Evolutionary conservation across 2,113 vertebrate genomes (phyloP), one percentile per base, ranked within the genome.

Genomic region (Melanostigma gelatinosum): DNA sequence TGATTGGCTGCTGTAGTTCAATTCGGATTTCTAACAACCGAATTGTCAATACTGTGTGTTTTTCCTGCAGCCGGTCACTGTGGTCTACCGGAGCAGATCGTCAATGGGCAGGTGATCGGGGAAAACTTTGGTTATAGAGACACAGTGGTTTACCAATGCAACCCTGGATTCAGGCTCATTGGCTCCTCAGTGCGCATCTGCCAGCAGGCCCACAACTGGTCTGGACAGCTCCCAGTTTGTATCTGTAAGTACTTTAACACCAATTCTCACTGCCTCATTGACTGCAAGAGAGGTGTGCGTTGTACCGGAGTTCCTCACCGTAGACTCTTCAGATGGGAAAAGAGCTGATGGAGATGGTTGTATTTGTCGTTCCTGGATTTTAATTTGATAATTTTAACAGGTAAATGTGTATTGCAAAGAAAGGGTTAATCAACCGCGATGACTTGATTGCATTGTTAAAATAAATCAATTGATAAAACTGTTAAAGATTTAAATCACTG

Each of bases 121-220:
- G 98, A 99, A 86, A 99, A 98, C 93, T 99, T 96, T 66, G 98
- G 98, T 0, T 99, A 99, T 29, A 94, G 98, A 92, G 98, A 99
- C 83, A 99, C 98, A 0, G 97, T 99, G 78, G 98, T 99, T 34
- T 99, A 99, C 88, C 98, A 99, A 52, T 99, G 98, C 89, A 99
- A 93, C 83, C 96, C 97, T 16, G 98, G 98, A 40, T 99, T 99
- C 91, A 94, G 97, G 3, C 87, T 99, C 77, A 97, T 99, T 77
- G 98, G 98, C 11, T 99, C 98, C 54, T 99, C 98, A 8, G 97
- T 99, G 34, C 92, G 97, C 38, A 98, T 99, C 73, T 99, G 98
- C 82, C 98, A 99, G 42, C 98, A 99, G 80, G 97, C 99, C 89
- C 97, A 99, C 94, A 96, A 94, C 84, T 99, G 98, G 98, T 99